phyloP scores from a whole-genome alignment of 2,888 invertebrate genomes.

The Brachynemurus nebulosus region DNA sequence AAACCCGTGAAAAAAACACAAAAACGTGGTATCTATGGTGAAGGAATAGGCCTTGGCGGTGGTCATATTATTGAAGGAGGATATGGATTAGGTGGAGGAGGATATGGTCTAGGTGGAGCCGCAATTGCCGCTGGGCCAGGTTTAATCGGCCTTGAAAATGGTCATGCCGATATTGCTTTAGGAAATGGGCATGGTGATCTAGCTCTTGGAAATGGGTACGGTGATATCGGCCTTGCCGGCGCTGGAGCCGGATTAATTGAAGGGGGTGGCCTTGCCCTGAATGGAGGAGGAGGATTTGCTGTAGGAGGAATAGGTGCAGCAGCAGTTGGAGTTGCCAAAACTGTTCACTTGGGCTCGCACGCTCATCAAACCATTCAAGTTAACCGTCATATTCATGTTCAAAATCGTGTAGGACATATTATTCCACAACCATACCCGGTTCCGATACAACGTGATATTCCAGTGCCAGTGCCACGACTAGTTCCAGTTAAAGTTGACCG shows the following conservation, averaged over 20 bases:
- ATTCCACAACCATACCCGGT: slow-evolving; percentile 38
- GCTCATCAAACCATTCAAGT: slow-evolving; percentile 13
- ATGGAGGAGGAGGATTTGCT: not conserved
- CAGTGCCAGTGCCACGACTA: slow-evolving; percentile 23
- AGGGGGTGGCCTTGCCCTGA: not conserved
- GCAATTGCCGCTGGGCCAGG: not conserved
- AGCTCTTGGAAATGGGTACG: not conserved
- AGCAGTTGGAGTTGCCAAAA: not conserved
- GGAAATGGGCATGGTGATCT: not conserved
- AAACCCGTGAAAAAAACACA: slow-evolving; percentile 28
- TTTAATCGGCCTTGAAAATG: not conserved
- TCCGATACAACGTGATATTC: slow-evolving; percentile 32
- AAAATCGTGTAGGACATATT: slow-evolving; percentile 28
- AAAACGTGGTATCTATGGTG: slow-evolving; percentile 34
- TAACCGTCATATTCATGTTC: slow-evolving; percentile 11
- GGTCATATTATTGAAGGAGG: too few relatives aligned
- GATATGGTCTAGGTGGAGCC: not conserved
- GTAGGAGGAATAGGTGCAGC: too few relatives aligned
- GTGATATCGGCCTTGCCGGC: not conserved
- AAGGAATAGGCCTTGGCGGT: slow-evolving; percentile 25
- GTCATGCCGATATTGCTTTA: too few relatives aligned
- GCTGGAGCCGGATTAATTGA: not conserved
- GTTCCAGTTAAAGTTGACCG: slow-evolving; percentile 29
- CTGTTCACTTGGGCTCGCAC: not conserved
- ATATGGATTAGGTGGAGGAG: slow-evolving; percentile 9